Evolutionary conservation across 2,797 vertebrate species (phyloP).

Genomic region (Adrianichthys oophorus): DNA sequence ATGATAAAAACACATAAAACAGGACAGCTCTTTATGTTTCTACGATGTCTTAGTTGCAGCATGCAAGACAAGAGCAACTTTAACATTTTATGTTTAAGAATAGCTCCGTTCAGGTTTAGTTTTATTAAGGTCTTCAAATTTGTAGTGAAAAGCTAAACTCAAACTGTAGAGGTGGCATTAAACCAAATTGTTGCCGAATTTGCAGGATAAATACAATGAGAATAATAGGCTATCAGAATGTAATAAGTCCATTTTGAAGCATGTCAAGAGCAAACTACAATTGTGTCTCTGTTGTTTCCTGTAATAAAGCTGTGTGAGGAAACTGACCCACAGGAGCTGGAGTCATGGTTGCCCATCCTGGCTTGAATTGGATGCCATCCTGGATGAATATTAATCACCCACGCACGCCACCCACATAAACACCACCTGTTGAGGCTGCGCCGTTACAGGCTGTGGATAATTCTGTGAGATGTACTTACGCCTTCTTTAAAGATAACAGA

Average conservation of each 20-base stretch:
- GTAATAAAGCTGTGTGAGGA: conserved; percentile 14
- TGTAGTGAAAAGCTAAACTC: too few species aligned
- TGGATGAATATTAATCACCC: conserved; percentile 56
- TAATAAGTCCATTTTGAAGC: background rate
- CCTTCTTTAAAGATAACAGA: conserved; percentile 11
- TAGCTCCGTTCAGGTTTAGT: too few species aligned
- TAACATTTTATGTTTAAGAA: too few species aligned
- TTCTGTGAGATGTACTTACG: conserved; percentile 26
- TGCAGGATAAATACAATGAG: too few species aligned
- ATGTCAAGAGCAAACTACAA: conserved; percentile 1
- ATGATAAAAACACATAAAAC: too few species aligned
- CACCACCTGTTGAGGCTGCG: conserved; percentile 59
- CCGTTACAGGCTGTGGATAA: conserved; percentile 32
- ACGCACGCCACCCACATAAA: conserved; percentile 64
- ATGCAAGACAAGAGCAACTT: too few species aligned
- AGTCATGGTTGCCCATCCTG: conserved; percentile 58
- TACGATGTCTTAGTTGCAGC: too few species aligned
- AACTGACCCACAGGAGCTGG: conserved; percentile 43
- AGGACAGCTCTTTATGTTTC: too few species aligned
- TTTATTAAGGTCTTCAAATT: too few species aligned
- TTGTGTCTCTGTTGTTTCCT: conserved; percentile 32
- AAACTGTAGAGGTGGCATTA: too few species aligned
- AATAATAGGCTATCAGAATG: too few species aligned
- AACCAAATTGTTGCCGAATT: too few species aligned
- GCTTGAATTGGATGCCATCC: conserved; percentile 57